A percentile compares a stretch with the other conserved stretches of the same genome.
These are phyloP conservation scores for Microctenopoma lineatum DNA, from an alignment of 2,797 vertebrate species.

Conservation along the genomic window DNA sequence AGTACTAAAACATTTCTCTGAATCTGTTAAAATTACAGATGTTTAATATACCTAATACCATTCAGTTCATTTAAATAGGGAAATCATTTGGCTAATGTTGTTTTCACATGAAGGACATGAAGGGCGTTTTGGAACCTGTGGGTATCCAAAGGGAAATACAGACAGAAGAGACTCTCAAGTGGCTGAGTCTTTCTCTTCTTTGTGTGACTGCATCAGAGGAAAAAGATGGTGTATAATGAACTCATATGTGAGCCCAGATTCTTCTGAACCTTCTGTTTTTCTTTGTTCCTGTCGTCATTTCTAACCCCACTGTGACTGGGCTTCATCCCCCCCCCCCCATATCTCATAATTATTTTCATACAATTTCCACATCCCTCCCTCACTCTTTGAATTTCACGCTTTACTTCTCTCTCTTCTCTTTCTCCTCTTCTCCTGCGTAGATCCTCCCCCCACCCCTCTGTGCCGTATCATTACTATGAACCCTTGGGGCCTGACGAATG, in stretches of 20 bases:
- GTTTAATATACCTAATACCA: not conserved
- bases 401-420: conserved; percentile 18
- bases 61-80: conserved; percentile 5
- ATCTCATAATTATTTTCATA: conserved; percentile 54
- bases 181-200: conserved; percentile 23
- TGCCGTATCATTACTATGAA: conserved; percentile 98
- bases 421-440: conserved; percentile 67
- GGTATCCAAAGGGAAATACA: conserved; percentile 20
- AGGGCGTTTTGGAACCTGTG: conserved; percentile 27
- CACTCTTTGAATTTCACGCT: conserved; percentile 76
- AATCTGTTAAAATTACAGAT: not conserved
- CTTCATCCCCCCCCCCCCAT: conserved; percentile 16
- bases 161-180: conserved; percentile 34
- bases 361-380: conserved; percentile 45
- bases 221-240: conserved; percentile 57
- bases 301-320: conserved; percentile 29
- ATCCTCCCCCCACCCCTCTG: conserved; percentile 83
- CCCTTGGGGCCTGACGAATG: conserved; percentile 91
- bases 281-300: conserved; percentile 52
- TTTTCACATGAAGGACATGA: conserved; percentile 10
- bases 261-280: conserved; percentile 55
- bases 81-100: conserved; percentile 1
- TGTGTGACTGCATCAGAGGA: conserved; percentile 44
- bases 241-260: conserved; percentile 40
- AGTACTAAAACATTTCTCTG: not conserved